A percentile compares a stretch with the other conserved stretches of the same genome.
Evolutionary conservation across 2,113 vertebrate genomes (phyloP).

Genomic region (Leiothrix lutea): DNA sequence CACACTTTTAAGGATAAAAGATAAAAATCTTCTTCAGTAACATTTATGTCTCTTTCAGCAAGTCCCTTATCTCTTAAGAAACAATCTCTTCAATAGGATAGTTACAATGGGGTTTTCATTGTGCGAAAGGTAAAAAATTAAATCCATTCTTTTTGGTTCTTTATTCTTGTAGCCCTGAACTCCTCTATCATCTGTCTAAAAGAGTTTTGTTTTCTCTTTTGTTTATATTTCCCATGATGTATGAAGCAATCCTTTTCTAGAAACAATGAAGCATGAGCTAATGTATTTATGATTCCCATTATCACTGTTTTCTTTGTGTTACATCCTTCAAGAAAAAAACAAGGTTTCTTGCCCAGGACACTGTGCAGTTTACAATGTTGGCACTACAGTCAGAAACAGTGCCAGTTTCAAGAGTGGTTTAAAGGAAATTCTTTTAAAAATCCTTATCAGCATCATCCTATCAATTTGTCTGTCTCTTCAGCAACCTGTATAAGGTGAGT

Average conservation of each 20-base stretch:
- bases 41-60: background rate
- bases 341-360: background rate
- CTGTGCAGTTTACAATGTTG: background rate
- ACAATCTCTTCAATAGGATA: background rate
- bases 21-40: background rate
- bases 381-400: background rate
- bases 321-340: background rate
- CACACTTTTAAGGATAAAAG: background rate
- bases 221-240: conserved; percentile 2
- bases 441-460: background rate
- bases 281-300: conserved; percentile 13
- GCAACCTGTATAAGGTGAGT: conserved; percentile 10
- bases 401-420: background rate
- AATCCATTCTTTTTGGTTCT: background rate
- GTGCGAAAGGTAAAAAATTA: background rate
- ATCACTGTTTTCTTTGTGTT: conserved; percentile 47
- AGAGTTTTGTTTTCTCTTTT: conserved; percentile 34
- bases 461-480: background rate
- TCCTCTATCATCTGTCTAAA: background rate
- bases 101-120: background rate
- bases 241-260: conserved; percentile 23
- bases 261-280: conserved; percentile 51
- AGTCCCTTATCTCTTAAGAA: background rate
- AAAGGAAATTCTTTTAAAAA: background rate
- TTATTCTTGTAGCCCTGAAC: background rate